Conservation (phyloP, 2,113 vertebrate genomes). For the Harpagus bidentatus region DNA sequence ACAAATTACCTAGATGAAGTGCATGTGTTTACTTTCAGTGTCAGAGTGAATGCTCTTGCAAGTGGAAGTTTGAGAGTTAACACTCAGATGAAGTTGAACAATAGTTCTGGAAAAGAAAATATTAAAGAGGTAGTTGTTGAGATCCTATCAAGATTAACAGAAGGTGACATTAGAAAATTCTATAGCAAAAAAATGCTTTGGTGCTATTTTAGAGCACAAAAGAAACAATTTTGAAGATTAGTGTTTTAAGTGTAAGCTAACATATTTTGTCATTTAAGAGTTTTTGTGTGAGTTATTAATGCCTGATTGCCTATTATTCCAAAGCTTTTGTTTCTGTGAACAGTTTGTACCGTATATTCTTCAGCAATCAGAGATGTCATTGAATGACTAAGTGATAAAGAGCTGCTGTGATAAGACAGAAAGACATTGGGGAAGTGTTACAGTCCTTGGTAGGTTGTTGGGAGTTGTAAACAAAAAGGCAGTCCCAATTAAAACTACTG, state of each 20-base stretch:
- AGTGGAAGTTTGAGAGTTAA: neutral
- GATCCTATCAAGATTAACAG: neutral
- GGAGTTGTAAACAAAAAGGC: neutral
- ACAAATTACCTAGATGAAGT: neutral
- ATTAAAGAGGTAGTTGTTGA: neutral
- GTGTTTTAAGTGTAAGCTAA: neutral
- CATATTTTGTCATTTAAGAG: neutral
- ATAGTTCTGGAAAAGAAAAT: neutral
- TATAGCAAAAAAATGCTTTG: neutral
- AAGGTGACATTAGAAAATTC: neutral
- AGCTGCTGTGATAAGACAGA: neutral
- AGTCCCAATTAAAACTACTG: neutral
- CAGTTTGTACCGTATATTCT: neutral
- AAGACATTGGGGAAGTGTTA: neutral
- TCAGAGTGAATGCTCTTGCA: neutral
- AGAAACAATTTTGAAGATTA: neutral
- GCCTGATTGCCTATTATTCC: neutral
- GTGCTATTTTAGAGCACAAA: neutral
- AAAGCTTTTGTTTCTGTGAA: constrained; percentile 17
- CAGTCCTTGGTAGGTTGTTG: neutral
- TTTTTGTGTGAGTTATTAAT: neutral
- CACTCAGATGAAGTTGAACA: neutral
- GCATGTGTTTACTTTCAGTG: neutral
- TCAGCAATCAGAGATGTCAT: neutral
- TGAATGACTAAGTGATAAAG: neutral